phyloP scores from a whole-genome alignment of 1,140 invertebrate genomes.

The Saxidomus purpurata region DNA sequence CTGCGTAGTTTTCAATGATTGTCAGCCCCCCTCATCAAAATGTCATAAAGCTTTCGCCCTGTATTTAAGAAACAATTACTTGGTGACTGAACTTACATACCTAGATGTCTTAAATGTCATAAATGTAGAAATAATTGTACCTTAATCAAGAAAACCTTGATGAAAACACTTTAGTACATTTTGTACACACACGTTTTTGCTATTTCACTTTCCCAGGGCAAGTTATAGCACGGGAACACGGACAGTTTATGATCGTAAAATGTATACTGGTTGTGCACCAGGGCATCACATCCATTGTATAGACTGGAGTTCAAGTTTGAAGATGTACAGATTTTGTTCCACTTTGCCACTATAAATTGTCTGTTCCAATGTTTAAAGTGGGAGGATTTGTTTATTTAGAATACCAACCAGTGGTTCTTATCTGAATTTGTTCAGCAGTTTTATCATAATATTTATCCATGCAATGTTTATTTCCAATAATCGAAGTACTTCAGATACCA shows the following conservation, averaged over 20 bases:
- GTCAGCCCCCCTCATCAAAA: slow-evolving; percentile 20
- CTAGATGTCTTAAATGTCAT: slow-evolving; percentile 1
- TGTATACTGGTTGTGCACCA: no score
- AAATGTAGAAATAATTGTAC: background rate
- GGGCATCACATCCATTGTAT: no score
- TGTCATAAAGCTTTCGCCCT: slow-evolving; percentile 36
- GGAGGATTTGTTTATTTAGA: background rate
- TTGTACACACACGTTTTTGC: no score
- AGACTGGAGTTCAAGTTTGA: no score
- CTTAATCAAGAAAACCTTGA: background rate
- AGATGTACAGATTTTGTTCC: no score
- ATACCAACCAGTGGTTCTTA: background rate
- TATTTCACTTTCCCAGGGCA: no score
- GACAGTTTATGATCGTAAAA: no score
- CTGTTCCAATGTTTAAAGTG: no score
- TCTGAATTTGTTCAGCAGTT: background rate
- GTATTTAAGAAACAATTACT: slow-evolving; percentile 47
- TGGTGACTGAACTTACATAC: slow-evolving; percentile 35
- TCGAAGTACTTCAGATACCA: background rate
- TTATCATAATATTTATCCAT: background rate
- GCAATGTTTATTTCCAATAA: background rate
- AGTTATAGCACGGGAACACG: no score
- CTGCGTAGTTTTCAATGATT: background rate
- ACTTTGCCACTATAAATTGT: no score
- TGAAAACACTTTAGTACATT: background rate